These are phyloP conservation scores for Xanthostigma xanthostigma DNA, from an alignment of 2,888 invertebrate species.

Conservation along the genomic window DNA sequence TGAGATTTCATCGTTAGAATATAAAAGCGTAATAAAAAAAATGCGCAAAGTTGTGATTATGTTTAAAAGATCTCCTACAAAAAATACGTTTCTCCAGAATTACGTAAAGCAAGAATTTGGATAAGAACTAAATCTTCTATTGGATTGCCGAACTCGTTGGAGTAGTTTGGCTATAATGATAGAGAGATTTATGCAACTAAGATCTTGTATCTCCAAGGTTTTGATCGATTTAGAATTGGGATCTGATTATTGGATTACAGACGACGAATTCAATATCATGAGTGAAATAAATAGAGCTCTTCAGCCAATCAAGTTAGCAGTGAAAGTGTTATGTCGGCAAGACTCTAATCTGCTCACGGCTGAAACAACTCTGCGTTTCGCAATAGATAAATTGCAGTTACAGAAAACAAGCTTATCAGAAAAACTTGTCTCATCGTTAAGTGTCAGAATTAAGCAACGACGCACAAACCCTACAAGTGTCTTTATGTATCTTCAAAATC, in stretches of 20 bases:
- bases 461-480: neutral
- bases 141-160: slow-evolving; percentile 14
- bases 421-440: slow-evolving; percentile 1
- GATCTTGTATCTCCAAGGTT: slow-evolving; percentile 11
- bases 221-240: slow-evolving; percentile 11
- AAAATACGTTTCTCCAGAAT: slow-evolving; percentile 12
- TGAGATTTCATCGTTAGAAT: no score
- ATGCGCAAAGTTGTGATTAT: slow-evolving; percentile 8
- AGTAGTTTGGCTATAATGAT: slow-evolving; percentile 12
- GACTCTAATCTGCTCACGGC: slow-evolving; percentile 11
- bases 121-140: slow-evolving; percentile 10
- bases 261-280: slow-evolving; percentile 10
- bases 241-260: slow-evolving; percentile 4
- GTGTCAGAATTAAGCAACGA: neutral
- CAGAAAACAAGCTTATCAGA: slow-evolving; percentile 1
- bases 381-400: neutral
- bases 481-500: slow-evolving; percentile 5
- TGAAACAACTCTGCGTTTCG: slow-evolving; percentile 10
- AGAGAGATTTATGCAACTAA: slow-evolving; percentile 11
- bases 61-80: slow-evolving; percentile 7
- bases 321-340: slow-evolving; percentile 12
- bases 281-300: slow-evolving; percentile 7
- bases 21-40: no score
- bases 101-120: slow-evolving; percentile 9
- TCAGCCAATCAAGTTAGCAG: slow-evolving; percentile 12